phyloP scores from a whole-genome alignment of 2,888 invertebrate species.

The Apoda limacodes region DNA sequence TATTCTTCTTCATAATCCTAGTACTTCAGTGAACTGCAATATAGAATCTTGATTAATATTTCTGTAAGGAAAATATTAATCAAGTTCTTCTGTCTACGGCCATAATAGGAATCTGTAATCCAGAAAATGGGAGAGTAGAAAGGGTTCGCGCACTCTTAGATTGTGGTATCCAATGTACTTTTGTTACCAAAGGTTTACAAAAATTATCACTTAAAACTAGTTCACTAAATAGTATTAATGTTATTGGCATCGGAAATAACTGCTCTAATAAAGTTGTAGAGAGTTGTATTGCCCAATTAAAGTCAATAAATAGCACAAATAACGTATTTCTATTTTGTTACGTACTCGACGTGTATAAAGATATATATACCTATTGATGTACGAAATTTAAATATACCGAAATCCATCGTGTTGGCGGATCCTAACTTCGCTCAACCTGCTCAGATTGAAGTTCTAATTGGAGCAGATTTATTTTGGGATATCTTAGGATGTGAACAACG shows the following conservation, averaged over 20 bases:
- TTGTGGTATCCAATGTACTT: slow-evolving; percentile 14
- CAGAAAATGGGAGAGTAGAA: slow-evolving; percentile 8
- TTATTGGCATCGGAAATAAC: slow-evolving; percentile 18
- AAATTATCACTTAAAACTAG: slow-evolving; percentile 8
- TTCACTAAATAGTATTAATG: slow-evolving; percentile 7
- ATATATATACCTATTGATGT: slow-evolving; percentile 10
- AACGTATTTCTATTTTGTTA: slow-evolving; percentile 9
- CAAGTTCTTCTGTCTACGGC: slow-evolving; percentile 14
- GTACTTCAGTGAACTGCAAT: too few species aligned
- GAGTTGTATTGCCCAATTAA: slow-evolving; percentile 12
- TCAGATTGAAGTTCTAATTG: slow-evolving; percentile 16
- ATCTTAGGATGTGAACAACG: slow-evolving; percentile 9
- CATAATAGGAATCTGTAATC: slow-evolving; percentile 15
- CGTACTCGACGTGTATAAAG: slow-evolving; percentile 13
- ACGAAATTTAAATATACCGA: slow-evolving; percentile 10
- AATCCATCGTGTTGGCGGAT: slow-evolving; percentile 16
- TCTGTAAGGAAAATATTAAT: too few species aligned
- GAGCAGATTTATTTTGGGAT: slow-evolving; percentile 19
- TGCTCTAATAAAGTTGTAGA: slow-evolving; percentile 8
- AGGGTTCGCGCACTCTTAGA: slow-evolving; percentile 11
- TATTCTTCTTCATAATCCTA: too few species aligned
- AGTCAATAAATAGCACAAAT: slow-evolving; percentile 8
- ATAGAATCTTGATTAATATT: too few species aligned
- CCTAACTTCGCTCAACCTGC: slow-evolving; percentile 14
- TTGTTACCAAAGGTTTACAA: slow-evolving; percentile 6